Conservation (phyloP, 2,113 vertebrate species). For the Ibidorhyncha struthersii region DNA sequence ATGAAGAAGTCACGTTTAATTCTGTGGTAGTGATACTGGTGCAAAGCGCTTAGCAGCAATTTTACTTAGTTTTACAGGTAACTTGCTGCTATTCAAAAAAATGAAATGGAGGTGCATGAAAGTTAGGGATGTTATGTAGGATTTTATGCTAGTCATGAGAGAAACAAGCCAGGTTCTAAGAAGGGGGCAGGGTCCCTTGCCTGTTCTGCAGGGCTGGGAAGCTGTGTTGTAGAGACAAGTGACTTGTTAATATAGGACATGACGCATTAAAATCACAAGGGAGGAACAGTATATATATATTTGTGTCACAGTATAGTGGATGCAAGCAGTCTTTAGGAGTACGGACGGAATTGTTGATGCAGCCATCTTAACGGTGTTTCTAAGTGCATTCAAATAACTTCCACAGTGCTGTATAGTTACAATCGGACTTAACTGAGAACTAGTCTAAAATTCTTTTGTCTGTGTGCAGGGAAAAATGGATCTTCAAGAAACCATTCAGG, state of each 20-base stretch:
- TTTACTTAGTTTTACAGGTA: not conserved
- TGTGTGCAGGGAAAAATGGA: conserved; percentile 91
- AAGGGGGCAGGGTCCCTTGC: not conserved
- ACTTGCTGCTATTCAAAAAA: not conserved
- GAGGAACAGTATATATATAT: not conserved
- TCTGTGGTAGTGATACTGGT: not conserved
- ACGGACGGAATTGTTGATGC: not conserved
- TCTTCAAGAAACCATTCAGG: conserved; percentile 89
- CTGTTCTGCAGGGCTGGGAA: not conserved
- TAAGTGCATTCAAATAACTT: not conserved
- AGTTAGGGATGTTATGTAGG: not conserved
- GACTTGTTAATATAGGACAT: not conserved
- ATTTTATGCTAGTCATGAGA: not conserved
- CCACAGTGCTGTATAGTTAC: not conserved
- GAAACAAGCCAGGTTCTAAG: not conserved
- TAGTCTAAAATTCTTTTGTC: not conserved
- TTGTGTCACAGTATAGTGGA: not conserved
- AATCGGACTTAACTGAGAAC: not conserved
- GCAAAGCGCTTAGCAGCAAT: not conserved
- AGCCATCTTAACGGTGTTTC: not conserved
- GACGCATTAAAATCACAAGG: not conserved
- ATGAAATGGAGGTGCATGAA: not conserved
- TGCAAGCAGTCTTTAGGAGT: not conserved
- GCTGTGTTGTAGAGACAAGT: not conserved
- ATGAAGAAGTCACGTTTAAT: not conserved